Evolutionary conservation across 2,888 invertebrate species (phyloP), one percentile per base, ranked within the genome.

Genomic region (Chironomus tentans): DNA sequence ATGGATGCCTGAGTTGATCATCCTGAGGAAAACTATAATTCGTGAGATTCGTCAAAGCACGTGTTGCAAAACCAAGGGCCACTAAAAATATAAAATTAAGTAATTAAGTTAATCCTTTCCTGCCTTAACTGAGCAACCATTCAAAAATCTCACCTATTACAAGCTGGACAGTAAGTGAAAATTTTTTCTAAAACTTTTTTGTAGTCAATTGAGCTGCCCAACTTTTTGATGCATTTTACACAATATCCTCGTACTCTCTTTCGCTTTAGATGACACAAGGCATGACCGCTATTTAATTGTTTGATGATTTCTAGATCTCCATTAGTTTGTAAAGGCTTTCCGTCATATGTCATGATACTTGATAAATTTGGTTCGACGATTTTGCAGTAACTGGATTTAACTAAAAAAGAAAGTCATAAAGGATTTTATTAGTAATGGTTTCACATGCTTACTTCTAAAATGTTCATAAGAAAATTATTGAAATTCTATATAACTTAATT

Each of bases 51-150:
- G 77, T 80, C 80, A 73, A 84, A 84, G 77, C 84, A 84, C 0
- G 76, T 1, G 47, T 80, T 80, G 77, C 84, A 84, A 79, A 84
- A 82, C 84, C 84, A 84, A 77, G 81, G 81, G 13, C 82, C 81
- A 68, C 81, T 81, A 0, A 83, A 83, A 38, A 28, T 4, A 5
- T 4, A n/a, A n/a, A n/a, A n/a, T n/a, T n/a, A n/a, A n/a, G n/a
- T n/a, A n/a, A n/a, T n/a, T n/a, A n/a, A n/a, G n/a, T n/a, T n/a
- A n/a, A n/a, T n/a, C n/a, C n/a, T n/a, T n/a, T n/a, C n/a, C n/a
- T n/a, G n/a, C n/a, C n/a, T n/a, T n/a, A n/a, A n/a, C n/a, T n/a
- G n/a, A n/a, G n/a, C 22, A 24, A 24, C 3, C 22, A 24, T 3
- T 28, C 28, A 28, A 28, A 28, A 5, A 28, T 4, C 38, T 38